Evolutionary conservation across 2,888 invertebrate genomes (phyloP), one percentile per base, ranked within the genome.

Genomic region (Formica aserva): DNA sequence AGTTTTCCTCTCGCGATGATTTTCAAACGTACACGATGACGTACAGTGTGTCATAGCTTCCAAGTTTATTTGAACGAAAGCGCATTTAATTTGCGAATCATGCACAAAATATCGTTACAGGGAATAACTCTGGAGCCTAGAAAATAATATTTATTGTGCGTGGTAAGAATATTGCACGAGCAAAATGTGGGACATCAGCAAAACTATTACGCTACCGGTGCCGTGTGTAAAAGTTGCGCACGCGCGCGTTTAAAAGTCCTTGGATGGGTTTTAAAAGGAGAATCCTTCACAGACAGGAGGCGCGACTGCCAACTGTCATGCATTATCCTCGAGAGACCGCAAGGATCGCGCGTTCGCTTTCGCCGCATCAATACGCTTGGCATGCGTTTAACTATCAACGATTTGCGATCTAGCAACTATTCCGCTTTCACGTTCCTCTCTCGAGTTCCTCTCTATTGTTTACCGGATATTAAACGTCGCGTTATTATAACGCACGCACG

Each of bases 311-410:
- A 6, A 32, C 0, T 32, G 32, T 55, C 78, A 63, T 83, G 81
- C 41, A 82, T 88, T 88, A 86, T 88, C 84, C 48, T 84, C 67
- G 38, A 60, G 38, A 60, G 80, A 60, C 82, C 85, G 80, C 85
- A 69, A 71, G 69, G 77, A 80, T 22, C 48, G 29, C 66, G 77
- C 74, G 77, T 60, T 69, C 71, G 85, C 87, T 86, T 84, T 89
- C 88, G 87, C 85, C 38, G 66, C 85, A 41, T 76, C 86, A 86
- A 83, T 83, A 82, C 78, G 87, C 81, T 77, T 72, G 86, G 84
- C 76, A 77, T 87, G 74, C 83, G 81, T 84, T 86, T 67, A 84
- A 81, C 77, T 55, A 63, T 78, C 52, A 5, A 82, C 78, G 69
- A 84, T 82, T 86, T 26, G 83, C 80, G 72, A 86, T 81, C 63